A percentile compares a stretch with the other conserved stretches of the same genome.
Conservation (phyloP, 92 coral and sea anemone species). For the Palythoa grandiflora region DNA sequence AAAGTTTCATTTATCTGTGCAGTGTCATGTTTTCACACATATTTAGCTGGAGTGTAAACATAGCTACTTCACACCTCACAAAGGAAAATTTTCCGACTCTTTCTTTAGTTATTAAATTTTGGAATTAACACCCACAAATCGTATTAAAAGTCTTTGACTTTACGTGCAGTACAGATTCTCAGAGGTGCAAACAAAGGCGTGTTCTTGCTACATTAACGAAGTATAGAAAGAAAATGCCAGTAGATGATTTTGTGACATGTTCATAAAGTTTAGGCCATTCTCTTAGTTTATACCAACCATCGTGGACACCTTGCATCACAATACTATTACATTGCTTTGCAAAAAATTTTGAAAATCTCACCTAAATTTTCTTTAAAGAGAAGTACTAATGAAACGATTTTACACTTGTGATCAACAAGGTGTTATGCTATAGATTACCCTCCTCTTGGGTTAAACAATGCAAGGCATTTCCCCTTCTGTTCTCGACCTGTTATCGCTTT, state of each 20-base stretch:
- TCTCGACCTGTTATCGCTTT: conserved; percentile 38
- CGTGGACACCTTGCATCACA: neutral
- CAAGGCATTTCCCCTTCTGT: conserved; percentile 52
- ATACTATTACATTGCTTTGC: neutral
- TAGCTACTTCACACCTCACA: conserved; percentile 30
- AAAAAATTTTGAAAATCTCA: neutral
- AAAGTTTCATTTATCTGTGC: neutral
- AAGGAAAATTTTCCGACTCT: neutral
- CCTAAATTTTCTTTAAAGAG: neutral
- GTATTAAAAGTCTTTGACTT: neutral
- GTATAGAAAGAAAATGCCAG: neutral
- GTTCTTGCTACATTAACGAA: neutral
- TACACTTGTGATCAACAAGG: conserved; percentile 37
- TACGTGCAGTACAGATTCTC: neutral
- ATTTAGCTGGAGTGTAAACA: neutral
- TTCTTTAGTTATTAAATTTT: neutral
- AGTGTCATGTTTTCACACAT: neutral
- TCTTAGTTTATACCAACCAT: neutral
- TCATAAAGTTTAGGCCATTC: neutral
- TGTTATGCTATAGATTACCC: conserved; percentile 39
- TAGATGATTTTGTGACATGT: neutral
- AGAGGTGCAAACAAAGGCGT: neutral
- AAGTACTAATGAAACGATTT: conserved; percentile 14
- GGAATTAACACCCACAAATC: conserved; percentile 45
- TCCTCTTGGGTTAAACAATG: conserved; percentile 19